Evolutionary conservation across 1,140 invertebrate species (phyloP), one percentile per base, ranked within the genome.

Genomic region (Gryllus bimaculatus): DNA sequence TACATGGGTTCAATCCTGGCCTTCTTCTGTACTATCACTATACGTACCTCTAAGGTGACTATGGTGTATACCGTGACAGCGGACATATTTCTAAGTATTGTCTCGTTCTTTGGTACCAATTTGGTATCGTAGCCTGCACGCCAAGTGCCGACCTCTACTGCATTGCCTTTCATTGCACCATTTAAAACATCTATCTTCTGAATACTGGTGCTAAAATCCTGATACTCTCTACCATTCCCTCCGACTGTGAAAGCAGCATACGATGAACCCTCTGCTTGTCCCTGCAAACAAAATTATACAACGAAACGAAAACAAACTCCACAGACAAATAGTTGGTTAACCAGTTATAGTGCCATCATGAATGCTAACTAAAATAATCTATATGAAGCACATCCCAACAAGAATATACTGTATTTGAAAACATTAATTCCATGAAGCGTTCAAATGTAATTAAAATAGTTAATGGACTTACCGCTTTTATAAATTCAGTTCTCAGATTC

Each of bases 91-190:
- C 10, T 66, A 2, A 66, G 10, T 3, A 13, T 66, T 13, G 10
- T 18, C 54, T 66, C 18, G 54, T 66, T 18, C 18, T 66, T 66
- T 13, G 18, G 10, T 13, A 13, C 7, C 47, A 86, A 81, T 1
- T 80, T 47, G 8, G 80, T 49, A 0, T 83, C 78, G 39, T 85
- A 81, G 2, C 84, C 83, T 73, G 85, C 83, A 8, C 82, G 80
- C 86, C 86, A 87, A n/a, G 78, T 82, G 47, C 83, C 86, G 66
- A 85, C 47, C 0, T 8, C n/a, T 75, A 82, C 18, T 48, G 82
- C 3, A 73, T 81, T 83, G 8, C 82, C 83, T 20, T 84, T 83
- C 54, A 10, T 10, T 66, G 10, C 18, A 18, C 54, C 54, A 18
- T 66, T 66, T 66, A 13, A 10, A 66, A 66, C 18, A 66, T 66